Conservation (phyloP, 23 tunicate genomes). For the Styela clava region DNA sequence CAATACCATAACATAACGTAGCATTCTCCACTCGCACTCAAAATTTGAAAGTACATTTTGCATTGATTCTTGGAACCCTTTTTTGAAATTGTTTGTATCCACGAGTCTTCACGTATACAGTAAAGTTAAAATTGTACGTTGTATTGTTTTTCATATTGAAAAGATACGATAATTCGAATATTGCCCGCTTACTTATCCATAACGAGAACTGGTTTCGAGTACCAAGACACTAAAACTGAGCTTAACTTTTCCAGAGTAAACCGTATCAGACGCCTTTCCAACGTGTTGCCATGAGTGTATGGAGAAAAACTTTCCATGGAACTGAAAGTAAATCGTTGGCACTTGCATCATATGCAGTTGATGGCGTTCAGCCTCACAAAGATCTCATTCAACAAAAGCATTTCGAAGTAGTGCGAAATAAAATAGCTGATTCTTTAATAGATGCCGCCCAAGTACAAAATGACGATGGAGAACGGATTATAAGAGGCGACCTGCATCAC, state of each 20-base stretch:
- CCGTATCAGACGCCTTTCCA: neutral
- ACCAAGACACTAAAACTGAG: no score
- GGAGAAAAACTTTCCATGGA: neutral
- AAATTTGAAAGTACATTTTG: no score
- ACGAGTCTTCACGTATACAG: no score
- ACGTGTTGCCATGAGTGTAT: neutral
- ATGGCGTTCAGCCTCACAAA: neutral
- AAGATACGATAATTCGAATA: no score
- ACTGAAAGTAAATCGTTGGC: neutral
- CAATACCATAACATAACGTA: no score
- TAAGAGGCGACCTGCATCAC: neutral
- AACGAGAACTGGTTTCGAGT: no score
- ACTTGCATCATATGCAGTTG: neutral
- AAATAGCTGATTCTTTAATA: neutral
- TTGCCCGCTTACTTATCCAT: no score
- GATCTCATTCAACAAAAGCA: neutral
- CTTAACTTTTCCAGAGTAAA: neutral
- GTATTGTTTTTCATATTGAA: no score
- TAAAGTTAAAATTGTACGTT: no score
- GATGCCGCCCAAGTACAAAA: neutral
- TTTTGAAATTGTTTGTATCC: no score
- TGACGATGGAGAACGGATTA: neutral
- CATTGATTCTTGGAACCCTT: no score
- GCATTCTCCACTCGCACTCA: no score
- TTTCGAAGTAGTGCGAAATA: neutral